phyloP scores from a whole-genome alignment of 2,113 vertebrate genomes.

The Baryphthengus martii region DNA sequence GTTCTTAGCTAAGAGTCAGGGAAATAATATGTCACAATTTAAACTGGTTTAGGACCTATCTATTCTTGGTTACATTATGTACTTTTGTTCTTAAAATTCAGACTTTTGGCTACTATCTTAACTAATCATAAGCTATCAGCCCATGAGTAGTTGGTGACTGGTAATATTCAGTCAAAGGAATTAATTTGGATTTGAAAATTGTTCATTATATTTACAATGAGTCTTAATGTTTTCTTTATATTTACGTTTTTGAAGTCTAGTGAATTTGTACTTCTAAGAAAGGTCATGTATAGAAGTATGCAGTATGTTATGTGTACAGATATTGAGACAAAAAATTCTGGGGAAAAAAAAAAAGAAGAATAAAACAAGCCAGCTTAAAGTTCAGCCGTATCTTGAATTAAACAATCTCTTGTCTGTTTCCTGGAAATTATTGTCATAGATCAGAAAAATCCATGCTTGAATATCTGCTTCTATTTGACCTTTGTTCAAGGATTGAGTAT shows the following conservation, averaged over 20 bases:
- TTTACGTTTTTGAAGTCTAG: not conserved
- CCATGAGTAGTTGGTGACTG: not conserved
- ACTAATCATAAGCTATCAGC: not conserved
- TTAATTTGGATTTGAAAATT: not conserved
- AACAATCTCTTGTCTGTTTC: not conserved
- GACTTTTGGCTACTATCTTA: not conserved
- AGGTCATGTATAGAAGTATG: not conserved
- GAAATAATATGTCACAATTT: not conserved
- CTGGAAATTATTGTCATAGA: not conserved
- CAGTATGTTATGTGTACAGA: not conserved
- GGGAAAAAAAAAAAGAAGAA: not conserved
- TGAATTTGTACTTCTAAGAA: not conserved
- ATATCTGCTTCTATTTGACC: not conserved
- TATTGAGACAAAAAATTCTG: not conserved
- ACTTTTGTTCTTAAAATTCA: not conserved
- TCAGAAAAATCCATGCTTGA: not conserved
- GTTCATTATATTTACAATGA: not conserved
- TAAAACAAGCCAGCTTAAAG: not conserved
- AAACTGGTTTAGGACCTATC: not conserved
- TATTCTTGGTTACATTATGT: not conserved
- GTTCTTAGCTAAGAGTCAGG: not conserved
- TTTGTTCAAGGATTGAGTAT: not conserved
- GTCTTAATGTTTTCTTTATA: not conserved
- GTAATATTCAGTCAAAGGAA: not conserved
- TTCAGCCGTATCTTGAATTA: not conserved